Base-by-base conservation (phyloP, 1,140 invertebrate genomes). In the Drosophila ohnishii region DNA sequence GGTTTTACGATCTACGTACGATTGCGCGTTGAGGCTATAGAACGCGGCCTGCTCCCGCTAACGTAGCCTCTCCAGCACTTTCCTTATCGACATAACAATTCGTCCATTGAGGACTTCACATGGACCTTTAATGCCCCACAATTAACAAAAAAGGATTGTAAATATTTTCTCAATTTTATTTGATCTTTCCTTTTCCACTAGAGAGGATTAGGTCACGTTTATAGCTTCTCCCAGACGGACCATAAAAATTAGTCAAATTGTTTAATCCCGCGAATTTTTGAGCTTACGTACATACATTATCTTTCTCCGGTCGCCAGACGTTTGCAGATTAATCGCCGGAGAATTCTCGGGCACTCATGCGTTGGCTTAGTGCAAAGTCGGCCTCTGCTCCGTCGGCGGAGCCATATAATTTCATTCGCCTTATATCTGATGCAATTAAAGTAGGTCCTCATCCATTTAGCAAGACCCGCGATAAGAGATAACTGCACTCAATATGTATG, bases 341-440 rank as follows among this genome's bases (percentile, higher is more conserved):
- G 73, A 75, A 75, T 76, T 66, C 50, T 67, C 22, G 40, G 28
- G 48, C 28, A 57, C 40, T 70, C 73, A 75, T 75, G 72, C 59
- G 59, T 75, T 74, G 70, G 72, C 72, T 66, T 75, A 75, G 73
- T 75, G 73, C 73, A 75, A 75, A 75, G 73, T 75, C 73, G 72
- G 73, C 73, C 73, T 75, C 57, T 35, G 44, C 37, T 22, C 35
- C 32, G 58, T 47, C 40, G 22, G 7, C 28, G 16, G 71, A 42
- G 51, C 72, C 28, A 67, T 75, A 75, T 47, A 75, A 75, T 75
- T 75, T 75, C 61, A 66, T 75, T 40, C 72, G 61, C 40, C 73
- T 75, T 55, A 66, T 66, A 75, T 75, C 72, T 75, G 72, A 66
- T 75, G 73, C 73, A 75, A 75, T 75, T 75, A 75, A 75, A 75